Evolutionary conservation across 2,888 invertebrate species (phyloP).

Genomic region (Oligia fasciuncula): DNA sequence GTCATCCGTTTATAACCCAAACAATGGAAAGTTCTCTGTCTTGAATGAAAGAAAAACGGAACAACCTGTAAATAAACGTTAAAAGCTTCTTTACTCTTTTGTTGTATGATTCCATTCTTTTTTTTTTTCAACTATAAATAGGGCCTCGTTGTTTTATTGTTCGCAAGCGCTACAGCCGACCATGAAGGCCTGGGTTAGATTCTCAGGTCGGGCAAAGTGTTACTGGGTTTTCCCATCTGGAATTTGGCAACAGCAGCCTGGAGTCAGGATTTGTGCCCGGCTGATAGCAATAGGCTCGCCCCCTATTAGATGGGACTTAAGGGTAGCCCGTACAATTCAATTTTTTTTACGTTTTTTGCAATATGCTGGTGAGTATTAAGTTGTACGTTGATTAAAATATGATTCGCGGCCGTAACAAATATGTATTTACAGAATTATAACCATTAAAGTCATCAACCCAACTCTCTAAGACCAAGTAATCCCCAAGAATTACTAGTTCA

Average conservation of each 20-base stretch:
- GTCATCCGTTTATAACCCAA: conserved; percentile 27
- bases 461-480: too few species aligned
- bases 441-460: too few species aligned
- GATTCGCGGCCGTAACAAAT: too few species aligned
- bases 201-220: background rate
- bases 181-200: background rate
- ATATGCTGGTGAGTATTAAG: too few species aligned
- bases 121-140: background rate
- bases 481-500: too few species aligned
- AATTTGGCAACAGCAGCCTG: background rate
- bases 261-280: background rate
- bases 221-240: background rate
- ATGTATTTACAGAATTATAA: too few species aligned
- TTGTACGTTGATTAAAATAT: too few species aligned
- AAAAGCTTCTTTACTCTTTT: conserved; percentile 15
- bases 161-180: background rate
- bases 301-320: background rate
- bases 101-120: background rate
- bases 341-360: too few species aligned
- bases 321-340: too few species aligned
- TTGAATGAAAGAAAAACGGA: conserved; percentile 16
- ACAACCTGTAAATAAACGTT: conserved; percentile 16
- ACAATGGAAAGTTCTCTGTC: conserved; percentile 4
- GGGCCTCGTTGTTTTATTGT: background rate
- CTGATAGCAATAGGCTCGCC: background rate